Conservation (phyloP, 2,888 invertebrate genomes). For the Rotaria magnacalcarata region DNA sequence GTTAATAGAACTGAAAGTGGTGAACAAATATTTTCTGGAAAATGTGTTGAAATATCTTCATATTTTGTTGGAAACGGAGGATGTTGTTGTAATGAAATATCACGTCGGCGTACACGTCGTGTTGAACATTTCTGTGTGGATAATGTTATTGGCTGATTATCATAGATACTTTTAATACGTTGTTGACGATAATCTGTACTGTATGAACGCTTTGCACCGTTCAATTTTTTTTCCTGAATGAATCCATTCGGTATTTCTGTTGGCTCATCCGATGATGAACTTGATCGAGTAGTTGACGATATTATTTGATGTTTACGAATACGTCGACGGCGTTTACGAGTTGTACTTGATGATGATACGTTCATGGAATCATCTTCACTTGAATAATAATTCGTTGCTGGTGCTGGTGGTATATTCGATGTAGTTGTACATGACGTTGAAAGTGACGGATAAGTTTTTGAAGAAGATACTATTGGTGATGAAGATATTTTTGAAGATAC, state of each 20-base stretch:
- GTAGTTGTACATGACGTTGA: not conserved
- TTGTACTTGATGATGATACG: not conserved
- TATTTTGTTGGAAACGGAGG: not conserved
- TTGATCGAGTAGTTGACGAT: not conserved
- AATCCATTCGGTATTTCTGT: not conserved
- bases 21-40: not conserved
- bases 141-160: not conserved
- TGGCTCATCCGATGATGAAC: not conserved
- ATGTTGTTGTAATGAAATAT: conserved; percentile 5
- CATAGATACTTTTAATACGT: conserved; percentile 8
- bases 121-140: not conserved
- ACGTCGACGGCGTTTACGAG: not conserved
- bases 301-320: not conserved
- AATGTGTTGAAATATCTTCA: not conserved
- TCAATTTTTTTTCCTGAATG: not conserved
- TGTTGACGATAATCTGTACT: conserved; percentile 15
- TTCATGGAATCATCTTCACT: not conserved
- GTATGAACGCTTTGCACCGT: not conserved
- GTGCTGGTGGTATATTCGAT: not conserved
- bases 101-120: not conserved
- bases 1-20: conserved; percentile 5
- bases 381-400: not conserved
- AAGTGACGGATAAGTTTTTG: conserved; percentile 11
- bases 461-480: not conserved
- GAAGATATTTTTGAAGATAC: not conserved